Base-by-base conservation (phyloP, 2,113 vertebrate genomes). In the Bubo blakistoni region DNA sequence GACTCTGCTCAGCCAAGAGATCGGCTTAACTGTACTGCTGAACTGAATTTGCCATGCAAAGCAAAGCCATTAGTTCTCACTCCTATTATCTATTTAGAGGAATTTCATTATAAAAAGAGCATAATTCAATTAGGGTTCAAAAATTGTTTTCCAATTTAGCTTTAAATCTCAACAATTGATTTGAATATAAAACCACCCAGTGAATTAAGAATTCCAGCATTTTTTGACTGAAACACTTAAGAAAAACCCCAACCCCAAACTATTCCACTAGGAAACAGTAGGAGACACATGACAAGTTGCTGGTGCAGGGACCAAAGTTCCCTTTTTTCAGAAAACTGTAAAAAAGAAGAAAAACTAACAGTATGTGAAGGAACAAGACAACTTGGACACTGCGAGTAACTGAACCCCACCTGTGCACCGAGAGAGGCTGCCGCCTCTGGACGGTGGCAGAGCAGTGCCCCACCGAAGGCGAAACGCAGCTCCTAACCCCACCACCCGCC, bases 371-470 rank as follows among this genome's bases (percentile, higher is more conserved):
- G 26, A 61, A 15, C 12, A 40, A 10, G 10, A 14, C 32, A 36
- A 2, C 7, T 3, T 11, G 1, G 6, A 8, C 13, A 11, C 10
- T 22, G 38, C 0, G 0, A 76, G 21, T 22, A 30, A 36, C 11
- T 2, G 7, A 57, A 47, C 7, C 11, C 38, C 27, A 16, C 6
- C 27, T 1, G 49, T 0, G 11, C 1, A 10, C 2, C 4, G 17
- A 16, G 24, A 49, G 16, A 10, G 47, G 32, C 27, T 25, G 16
- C 18, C 1, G 2, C 1, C 38, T 8, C 0, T 0, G 30, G 78
- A 7, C 1, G 4, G 44, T 2, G 9, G 36, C 46, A 40, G 46
- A 6, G 0, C 24, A 19, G 36, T 1, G 15, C 10, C 47, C 20
- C 46, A 29, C 15, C 3, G 2, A 17, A 18, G 18, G 19, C 0